phyloP scores from a whole-genome alignment of 2,113 vertebrate species.

The Puma concolor region DNA sequence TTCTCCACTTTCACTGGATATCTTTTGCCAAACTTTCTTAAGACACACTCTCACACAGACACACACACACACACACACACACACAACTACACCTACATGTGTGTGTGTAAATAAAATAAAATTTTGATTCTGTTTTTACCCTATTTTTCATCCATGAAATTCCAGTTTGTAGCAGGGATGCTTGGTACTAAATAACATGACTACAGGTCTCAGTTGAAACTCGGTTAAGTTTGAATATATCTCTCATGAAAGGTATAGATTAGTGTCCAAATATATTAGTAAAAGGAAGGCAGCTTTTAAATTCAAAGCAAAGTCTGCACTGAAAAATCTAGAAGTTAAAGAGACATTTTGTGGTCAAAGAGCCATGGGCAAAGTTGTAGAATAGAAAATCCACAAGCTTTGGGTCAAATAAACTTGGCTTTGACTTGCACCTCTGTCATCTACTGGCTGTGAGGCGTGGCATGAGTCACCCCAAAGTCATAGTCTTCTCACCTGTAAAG shows the following conservation, averaged over 20 bases:
- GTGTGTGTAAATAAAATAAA: neutral
- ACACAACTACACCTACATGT: neutral
- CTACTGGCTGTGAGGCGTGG: neutral
- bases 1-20: neutral
- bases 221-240: neutral
- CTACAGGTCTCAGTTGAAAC: neutral
- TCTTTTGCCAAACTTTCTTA: neutral
- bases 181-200: neutral
- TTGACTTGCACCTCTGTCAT: neutral
- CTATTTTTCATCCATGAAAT: neutral
- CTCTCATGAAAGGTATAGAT: neutral
- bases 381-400: neutral
- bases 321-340: neutral
- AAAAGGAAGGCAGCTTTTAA: neutral
- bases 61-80: neutral
- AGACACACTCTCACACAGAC: neutral
- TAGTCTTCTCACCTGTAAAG: neutral
- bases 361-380: neutral
- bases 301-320: slow-evolving; percentile 21
- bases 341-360: neutral
- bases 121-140: neutral
- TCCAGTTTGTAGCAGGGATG: neutral
- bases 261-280: neutral
- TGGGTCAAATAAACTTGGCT: neutral
- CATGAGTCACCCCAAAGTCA: neutral